Base-by-base conservation (phyloP, 53 echinoderm and acorn worm genomes). In the Astropecten irregularis region DNA sequence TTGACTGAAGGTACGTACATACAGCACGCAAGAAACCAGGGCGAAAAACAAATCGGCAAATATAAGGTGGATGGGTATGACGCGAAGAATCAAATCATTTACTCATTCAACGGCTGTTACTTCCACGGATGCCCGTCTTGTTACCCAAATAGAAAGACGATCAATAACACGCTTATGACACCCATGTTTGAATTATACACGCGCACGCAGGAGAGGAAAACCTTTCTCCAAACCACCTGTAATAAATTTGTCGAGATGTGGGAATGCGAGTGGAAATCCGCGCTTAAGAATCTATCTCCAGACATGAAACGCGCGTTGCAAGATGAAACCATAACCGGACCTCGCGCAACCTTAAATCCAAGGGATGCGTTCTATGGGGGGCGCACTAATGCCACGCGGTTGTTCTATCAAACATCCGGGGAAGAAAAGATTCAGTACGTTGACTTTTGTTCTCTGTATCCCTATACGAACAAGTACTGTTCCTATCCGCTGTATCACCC, bases 401-500 rank as follows among this genome's bases (percentile, higher is more conserved):
- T 69, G 0, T 83, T 69, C 55, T 31, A 69, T 18, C 28, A 31
- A n/a, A 15, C 31, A 0, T 37, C 48, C 29, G 30, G 68, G 40
- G 58, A 47, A 14, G 92, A 89, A 66, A 37, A 74, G 36, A 91
- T 91, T 34, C 53, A 59, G 20, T 90, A 93, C 68, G 62, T 89
- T 0, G 86, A 90, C 23, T 77, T 85, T 67, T 88, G 71, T 46
- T 91, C 91, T 1, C 19, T 94, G 1, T 91, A 94, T 10, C 94
- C 88, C 0, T 88, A 39, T 39, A 83, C 58, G 0, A 91, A 94
- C 18, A 88, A 91, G 42, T 94, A 94, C n/a, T 64, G 83, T 16
- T 60, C 74, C 5, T 88, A 91, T 49, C 88, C 88, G 15, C 3
- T 85, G 0, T 69, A 65, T 15, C 90, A 70, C 21, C 83, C 60